These are phyloP conservation scores for Oxystoma pomonae DNA, from an alignment of 2,888 invertebrate genomes.

Conservation along the genomic window DNA sequence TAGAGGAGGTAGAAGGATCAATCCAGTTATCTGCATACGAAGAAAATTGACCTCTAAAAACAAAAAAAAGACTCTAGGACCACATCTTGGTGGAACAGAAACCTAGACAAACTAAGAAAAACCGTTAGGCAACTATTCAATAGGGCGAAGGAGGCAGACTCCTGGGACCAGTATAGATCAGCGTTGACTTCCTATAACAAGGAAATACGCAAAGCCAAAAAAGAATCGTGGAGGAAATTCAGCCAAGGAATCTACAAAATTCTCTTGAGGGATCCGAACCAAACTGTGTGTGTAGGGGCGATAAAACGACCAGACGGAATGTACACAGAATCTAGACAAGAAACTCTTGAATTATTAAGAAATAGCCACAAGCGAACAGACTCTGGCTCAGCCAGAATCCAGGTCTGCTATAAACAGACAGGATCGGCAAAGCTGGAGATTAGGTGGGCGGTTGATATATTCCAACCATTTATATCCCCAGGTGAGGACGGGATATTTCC, in stretches of 20 bases:
- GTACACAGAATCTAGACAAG: not conserved
- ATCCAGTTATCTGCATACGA: not conserved
- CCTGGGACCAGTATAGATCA: constrained; percentile 6
- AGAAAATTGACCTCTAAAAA: not conserved
- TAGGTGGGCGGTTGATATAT: constrained; percentile 13
- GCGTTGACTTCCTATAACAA: no score
- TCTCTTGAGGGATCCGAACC: constrained; percentile 2
- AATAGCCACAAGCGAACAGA: not conserved
- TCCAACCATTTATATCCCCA: no score
- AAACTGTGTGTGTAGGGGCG: not conserved
- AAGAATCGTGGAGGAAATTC: no score
- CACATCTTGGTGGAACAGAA: no score
- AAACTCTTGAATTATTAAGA: not conserved
- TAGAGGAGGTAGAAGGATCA: not conserved
- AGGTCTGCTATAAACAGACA: not conserved
- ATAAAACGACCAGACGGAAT: no score
- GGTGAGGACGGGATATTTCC: constrained; percentile 13
- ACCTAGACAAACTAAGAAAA: no score
- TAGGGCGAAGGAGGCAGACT: no score
- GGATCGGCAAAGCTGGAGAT: not conserved
- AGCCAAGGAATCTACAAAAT: constrained; percentile 9
- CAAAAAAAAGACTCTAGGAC: not conserved
- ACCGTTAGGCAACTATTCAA: no score
- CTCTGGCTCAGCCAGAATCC: not conserved
- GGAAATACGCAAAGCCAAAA: no score